Base-by-base conservation (phyloP, 2,797 vertebrate species). In the Myripristis jacobus region DNA sequence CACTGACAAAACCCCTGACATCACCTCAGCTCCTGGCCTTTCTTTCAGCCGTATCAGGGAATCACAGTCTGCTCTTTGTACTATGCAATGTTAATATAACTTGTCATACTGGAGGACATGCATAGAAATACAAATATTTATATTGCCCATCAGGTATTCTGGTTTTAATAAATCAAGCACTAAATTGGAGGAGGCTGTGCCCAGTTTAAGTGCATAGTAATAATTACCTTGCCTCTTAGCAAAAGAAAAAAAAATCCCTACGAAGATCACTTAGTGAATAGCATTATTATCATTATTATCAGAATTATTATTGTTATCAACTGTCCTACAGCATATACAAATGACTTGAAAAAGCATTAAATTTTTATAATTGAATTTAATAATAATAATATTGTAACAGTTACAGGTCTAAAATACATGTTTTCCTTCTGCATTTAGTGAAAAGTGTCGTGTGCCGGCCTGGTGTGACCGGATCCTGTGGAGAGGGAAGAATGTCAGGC, bases 391-490 rank as follows among this genome's bases (percentile, higher is more conserved):
- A 4, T 36, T 36, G 4, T 22, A 19, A 29, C 36, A 43, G 0
- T 25, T 64, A 3, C 12, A 50, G 9, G 21, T 19, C 41, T 8
- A 51, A 44, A 6, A 36, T 64, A 41, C 15, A 19, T 4, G 24
- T 60, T 60, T 67, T 21, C 55, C 22, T 65, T 72, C n/a, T 70
- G 8, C n/a, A 12, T 84, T 43, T 19, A 99, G 98, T 88, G 98
- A 99, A 89, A 99, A 99, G 81, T 98, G 97, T 50, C 95, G 97
- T 0, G 93, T 94, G 3, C 98, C 98, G 18, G 98, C 98, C 0
- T 99, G 98, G 98, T 98, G 98, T 47, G 98, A 99, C 77, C 96
- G 98, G 8, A 93, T 99, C 61, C 95, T 99, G 66, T 99, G 96
- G 96, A 95, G 92, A 86, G 98, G 98, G 36, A 96, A 95, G 83